phyloP scores from a whole-genome alignment of 2,113 vertebrate genomes.

The Clinocottus analis region DNA sequence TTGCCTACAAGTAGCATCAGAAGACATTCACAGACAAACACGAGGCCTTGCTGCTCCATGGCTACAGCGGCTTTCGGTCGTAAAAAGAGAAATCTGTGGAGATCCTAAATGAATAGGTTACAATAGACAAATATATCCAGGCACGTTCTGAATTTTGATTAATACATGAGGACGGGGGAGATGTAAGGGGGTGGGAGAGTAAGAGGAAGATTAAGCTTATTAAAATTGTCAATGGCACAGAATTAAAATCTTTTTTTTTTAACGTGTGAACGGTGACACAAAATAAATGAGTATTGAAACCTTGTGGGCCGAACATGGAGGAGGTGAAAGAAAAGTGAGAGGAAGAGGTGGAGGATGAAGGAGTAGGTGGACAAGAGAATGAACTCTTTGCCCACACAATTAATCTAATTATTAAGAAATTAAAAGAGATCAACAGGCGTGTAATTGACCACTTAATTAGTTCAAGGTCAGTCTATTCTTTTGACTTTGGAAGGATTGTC shows the following conservation, averaged over 20 bases:
- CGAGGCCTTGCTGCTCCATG: slow-evolving; percentile 36
- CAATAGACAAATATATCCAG: slow-evolving; percentile 44
- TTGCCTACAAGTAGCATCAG: slow-evolving; percentile 64
- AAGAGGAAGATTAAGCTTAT: slow-evolving; percentile 57
- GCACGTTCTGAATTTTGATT: slow-evolving; percentile 52
- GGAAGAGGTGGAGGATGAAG: slow-evolving; percentile 46
- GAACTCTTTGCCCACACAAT: slow-evolving; percentile 74
- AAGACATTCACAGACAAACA: slow-evolving; percentile 41
- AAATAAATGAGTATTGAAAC: slow-evolving; percentile 64
- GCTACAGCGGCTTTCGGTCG: slow-evolving; percentile 20
- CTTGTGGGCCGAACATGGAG: slow-evolving; percentile 43
- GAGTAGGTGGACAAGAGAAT: slow-evolving; percentile 77
- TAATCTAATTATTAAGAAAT: slow-evolving; percentile 83
- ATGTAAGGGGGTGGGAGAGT: slow-evolving; percentile 51
- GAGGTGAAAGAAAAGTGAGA: slow-evolving; percentile 48
- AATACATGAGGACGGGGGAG: slow-evolving; percentile 47
- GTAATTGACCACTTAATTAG: slow-evolving; percentile 83
- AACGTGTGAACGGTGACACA: slow-evolving; percentile 55
- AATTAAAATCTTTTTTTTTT: slow-evolving; percentile 53
- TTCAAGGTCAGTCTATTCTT: slow-evolving; percentile 79
- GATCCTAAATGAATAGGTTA: slow-evolving; percentile 34
- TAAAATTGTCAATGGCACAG: slow-evolving; percentile 55
- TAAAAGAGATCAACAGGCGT: slow-evolving; percentile 83
- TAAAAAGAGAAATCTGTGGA: slow-evolving; percentile 21
- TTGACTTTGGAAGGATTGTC: slow-evolving; percentile 59